Evolutionary conservation across 2,797 vertebrate genomes (phyloP).

Genomic region (Spondyliosoma cantharus): DNA sequence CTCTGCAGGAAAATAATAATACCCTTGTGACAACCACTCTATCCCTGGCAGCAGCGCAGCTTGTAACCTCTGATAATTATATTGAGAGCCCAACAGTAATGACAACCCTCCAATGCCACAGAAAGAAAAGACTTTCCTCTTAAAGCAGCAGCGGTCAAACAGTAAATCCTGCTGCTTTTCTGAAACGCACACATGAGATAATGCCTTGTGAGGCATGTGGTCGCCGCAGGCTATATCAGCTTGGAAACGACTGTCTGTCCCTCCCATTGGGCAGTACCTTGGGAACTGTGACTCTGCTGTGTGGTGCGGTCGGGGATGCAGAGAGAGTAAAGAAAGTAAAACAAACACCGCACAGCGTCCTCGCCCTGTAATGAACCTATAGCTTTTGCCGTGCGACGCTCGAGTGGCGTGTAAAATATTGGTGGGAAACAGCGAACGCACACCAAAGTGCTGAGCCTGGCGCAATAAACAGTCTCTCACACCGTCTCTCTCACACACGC

Average conservation of each 20-base stretch:
- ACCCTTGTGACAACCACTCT: conserved; percentile 81
- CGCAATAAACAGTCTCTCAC: conserved; percentile 36
- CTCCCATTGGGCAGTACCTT: conserved; percentile 71
- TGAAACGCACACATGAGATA: conserved; percentile 80
- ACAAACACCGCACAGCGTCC: conserved; percentile 52
- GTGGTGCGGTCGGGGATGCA: conserved; percentile 58
- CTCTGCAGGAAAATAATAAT: conserved; percentile 82
- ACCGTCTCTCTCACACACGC: not conserved
- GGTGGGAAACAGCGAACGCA: conserved; percentile 11
- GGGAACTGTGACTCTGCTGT: conserved; percentile 72
- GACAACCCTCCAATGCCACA: conserved; percentile 81
- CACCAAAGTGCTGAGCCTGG: conserved; percentile 27
- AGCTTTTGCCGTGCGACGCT: not conserved
- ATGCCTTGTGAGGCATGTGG: conserved; percentile 79
- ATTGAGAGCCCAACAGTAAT: conserved; percentile 82
- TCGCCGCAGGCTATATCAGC: conserved; percentile 71
- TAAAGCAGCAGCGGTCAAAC: conserved; percentile 79
- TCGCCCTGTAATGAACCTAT: conserved; percentile 38
- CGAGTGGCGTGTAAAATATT: not conserved
- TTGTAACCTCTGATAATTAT: conserved; percentile 84
- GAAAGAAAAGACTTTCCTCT: conserved; percentile 82
- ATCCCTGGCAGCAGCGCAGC: conserved; percentile 78
- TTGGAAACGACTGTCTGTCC: conserved; percentile 64
- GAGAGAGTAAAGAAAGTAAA: conserved; percentile 55
- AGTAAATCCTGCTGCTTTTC: conserved; percentile 67